Evolutionary conservation across 2,113 vertebrate species (phyloP).

Genomic region (Hystrix cristata): DNA sequence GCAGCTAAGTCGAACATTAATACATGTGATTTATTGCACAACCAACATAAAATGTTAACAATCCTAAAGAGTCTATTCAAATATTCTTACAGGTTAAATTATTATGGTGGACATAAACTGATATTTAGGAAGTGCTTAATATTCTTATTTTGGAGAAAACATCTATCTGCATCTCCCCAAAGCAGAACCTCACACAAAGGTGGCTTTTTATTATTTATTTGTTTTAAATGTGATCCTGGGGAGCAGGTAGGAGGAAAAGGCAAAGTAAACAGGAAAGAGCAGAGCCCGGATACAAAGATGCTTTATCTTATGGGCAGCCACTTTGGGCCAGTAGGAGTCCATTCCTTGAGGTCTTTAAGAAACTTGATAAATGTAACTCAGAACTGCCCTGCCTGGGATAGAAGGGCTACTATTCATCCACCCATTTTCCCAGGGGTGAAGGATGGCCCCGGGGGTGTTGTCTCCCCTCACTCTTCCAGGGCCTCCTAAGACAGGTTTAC

Average conservation of each 20-base stretch:
- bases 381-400: not conserved
- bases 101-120: not conserved
- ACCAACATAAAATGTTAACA: not conserved
- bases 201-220: not conserved
- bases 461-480: too few species aligned
- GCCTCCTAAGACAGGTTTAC: not conserved
- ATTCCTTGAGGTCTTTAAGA: not conserved
- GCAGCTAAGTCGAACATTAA: not conserved
- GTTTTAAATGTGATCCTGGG: not conserved
- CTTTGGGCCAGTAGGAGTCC: not conserved
- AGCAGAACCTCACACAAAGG: not conserved
- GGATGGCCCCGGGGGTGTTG: too few species aligned
- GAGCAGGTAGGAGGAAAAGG: not conserved
- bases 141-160: slow-evolving; percentile 10
- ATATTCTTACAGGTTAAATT: not conserved
- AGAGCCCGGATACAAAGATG: not conserved
- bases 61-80: not conserved
- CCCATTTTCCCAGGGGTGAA: not conserved
- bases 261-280: not conserved
- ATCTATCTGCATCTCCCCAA: not conserved
- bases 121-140: not conserved
- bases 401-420: not conserved
- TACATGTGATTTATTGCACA: slow-evolving; percentile 38
- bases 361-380: not conserved
- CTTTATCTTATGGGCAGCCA: not conserved